Conservation (phyloP, 1,140 invertebrate species). For the Meteorus sp. region DNA sequence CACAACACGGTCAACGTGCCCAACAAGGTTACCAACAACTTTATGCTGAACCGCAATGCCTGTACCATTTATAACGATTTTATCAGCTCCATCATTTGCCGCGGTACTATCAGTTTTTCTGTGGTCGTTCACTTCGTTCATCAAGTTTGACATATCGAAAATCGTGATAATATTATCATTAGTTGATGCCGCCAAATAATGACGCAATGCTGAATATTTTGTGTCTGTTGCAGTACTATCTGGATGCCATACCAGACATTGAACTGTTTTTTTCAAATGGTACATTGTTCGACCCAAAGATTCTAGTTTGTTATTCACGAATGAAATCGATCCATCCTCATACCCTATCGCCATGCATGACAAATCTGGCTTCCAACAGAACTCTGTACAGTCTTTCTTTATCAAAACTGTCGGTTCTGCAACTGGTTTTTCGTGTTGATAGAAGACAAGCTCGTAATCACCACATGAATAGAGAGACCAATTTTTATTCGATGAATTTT, state of each 20-base stretch:
- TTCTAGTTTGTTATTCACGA: constrained; percentile 41
- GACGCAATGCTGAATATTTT: constrained; percentile 60
- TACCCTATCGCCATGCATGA: constrained; percentile 63
- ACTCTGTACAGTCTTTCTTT: constrained; percentile 56
- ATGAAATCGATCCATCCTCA: constrained; percentile 60
- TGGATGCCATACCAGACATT: constrained; percentile 73
- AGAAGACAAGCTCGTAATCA: constrained; percentile 58
- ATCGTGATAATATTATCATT: constrained; percentile 61
- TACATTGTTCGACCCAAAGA: constrained; percentile 32
- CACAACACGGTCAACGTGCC: constrained; percentile 64
- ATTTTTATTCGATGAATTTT: constrained; percentile 33
- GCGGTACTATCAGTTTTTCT: constrained; percentile 30
- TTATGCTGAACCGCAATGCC: constrained; percentile 40
- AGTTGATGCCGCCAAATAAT: constrained; percentile 68
- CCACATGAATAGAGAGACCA: constrained; percentile 59
- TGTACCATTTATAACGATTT: no score
- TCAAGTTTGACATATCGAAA: constrained; percentile 54
- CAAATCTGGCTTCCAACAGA: constrained; percentile 68
- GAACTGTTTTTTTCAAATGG: constrained; percentile 63
- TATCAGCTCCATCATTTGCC: no score
- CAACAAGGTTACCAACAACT: constrained; percentile 59
- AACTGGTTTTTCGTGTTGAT: constrained; percentile 48
- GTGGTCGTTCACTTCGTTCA: constrained; percentile 11
- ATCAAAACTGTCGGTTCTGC: constrained; percentile 38
- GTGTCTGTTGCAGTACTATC: constrained; percentile 62